Conservation (phyloP, 2,113 vertebrate species). For the Chionodraco myersi region DNA sequence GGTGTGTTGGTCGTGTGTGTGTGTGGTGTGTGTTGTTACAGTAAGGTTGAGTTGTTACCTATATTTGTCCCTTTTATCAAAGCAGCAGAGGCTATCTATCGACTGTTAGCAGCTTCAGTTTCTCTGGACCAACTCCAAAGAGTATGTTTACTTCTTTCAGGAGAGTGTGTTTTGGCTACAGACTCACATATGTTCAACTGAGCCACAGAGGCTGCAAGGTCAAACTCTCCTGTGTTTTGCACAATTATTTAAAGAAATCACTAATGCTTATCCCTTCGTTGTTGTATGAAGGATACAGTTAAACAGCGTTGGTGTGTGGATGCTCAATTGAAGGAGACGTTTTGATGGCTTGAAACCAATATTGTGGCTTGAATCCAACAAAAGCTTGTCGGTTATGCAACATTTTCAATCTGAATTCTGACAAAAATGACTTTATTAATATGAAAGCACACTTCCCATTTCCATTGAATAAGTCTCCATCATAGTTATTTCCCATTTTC, state of each 20-base stretch:
- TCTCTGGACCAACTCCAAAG: constrained; percentile 66
- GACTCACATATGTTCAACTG: background rate
- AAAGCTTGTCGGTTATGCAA: background rate
- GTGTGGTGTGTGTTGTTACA: background rate
- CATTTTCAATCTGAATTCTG: constrained; percentile 17
- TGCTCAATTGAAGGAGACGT: background rate
- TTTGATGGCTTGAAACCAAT: background rate
- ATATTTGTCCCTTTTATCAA: constrained; percentile 47
- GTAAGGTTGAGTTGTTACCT: constrained; percentile 15
- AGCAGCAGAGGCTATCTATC: constrained; percentile 13
- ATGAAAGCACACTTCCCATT: background rate
- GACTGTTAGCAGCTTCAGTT: constrained; percentile 33
- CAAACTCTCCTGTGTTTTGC: background rate
- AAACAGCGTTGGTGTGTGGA: background rate
- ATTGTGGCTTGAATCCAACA: constrained; percentile 4
- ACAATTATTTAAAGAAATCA: background rate
- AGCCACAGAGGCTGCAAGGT: constrained; percentile 2
- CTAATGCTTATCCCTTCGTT: no score
- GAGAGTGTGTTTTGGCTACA: background rate
- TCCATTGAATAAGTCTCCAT: background rate
- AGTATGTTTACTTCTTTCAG: constrained; percentile 54
- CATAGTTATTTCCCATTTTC: constrained; percentile 8
- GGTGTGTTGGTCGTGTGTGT: no score
- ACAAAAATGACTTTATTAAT: background rate
- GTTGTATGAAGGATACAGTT: background rate